phyloP scores from a whole-genome alignment of 1,140 invertebrate genomes.

The Holotrichia oblita region DNA sequence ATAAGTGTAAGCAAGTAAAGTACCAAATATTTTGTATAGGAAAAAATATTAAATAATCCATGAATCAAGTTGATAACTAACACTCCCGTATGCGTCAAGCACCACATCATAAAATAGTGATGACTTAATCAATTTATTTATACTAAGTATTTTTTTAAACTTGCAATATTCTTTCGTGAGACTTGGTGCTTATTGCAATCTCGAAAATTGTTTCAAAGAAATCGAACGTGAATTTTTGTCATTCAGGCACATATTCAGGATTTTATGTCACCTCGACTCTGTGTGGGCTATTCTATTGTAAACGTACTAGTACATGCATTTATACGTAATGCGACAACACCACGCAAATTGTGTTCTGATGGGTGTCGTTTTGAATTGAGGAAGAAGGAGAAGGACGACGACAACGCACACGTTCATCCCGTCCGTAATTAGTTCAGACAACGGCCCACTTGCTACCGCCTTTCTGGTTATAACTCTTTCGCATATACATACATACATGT shows the following conservation, averaged over 20 bases:
- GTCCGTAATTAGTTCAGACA: conserved; percentile 31
- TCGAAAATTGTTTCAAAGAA: too few relatives aligned
- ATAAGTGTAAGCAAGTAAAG: too few relatives aligned
- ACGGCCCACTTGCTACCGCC: conserved; percentile 30
- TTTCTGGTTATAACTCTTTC: neutral
- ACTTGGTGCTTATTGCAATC: too few relatives aligned
- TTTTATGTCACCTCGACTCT: neutral
- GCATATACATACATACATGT: neutral
- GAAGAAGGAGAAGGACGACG: neutral
- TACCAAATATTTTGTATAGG: too few relatives aligned
- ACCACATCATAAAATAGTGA: too few relatives aligned
- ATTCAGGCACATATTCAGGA: neutral
- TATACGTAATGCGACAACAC: neutral
- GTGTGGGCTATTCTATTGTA: neutral
- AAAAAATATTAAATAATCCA: too few relatives aligned
- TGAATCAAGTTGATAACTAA: too few relatives aligned
- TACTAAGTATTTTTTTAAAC: too few relatives aligned
- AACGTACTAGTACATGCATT: neutral
- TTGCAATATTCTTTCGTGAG: too few relatives aligned
- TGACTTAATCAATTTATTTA: too few relatives aligned
- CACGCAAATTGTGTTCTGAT: conserved; percentile 8
- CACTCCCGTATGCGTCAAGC: too few relatives aligned
- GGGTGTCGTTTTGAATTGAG: conserved; percentile 1
- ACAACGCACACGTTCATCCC: conserved; percentile 4
- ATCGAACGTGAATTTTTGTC: neutral